phyloP scores from a whole-genome alignment of 2,797 vertebrate genomes.

The Mormyrus proboscirostris region DNA sequence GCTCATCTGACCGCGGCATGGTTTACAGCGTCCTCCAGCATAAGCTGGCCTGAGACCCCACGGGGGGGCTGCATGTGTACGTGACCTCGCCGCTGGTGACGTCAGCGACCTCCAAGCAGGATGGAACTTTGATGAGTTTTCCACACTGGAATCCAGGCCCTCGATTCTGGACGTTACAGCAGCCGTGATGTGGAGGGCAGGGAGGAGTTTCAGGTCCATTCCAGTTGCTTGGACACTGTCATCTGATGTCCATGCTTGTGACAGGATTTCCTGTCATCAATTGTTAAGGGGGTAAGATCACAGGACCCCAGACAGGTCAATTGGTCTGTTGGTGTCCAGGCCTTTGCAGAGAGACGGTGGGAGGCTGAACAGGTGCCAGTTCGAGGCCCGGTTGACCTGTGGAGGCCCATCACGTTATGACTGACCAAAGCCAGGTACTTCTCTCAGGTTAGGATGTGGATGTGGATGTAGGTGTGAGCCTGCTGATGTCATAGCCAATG shows the following conservation, averaged over 20 bases:
- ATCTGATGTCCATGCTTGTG: not conserved
- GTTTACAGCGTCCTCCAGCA: not conserved
- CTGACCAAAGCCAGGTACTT: not conserved
- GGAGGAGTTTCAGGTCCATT: not conserved
- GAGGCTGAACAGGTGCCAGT: not conserved
- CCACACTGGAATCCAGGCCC: not conserved
- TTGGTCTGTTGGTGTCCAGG: not conserved
- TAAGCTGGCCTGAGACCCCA: not conserved
- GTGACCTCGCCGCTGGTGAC: not conserved
- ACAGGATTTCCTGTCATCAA: not conserved
- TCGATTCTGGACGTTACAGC: not conserved
- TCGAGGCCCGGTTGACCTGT: not conserved
- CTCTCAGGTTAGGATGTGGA: not conserved
- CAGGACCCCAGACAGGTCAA: not conserved
- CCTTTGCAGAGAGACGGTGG: not conserved
- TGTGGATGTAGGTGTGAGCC: not conserved
- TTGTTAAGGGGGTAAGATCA: not conserved
- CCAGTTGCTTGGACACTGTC: not conserved
- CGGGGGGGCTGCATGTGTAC: not conserved
- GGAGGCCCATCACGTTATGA: not conserved
- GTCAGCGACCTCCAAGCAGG: not conserved
- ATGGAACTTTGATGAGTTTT: not conserved
- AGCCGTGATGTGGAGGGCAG: not conserved
- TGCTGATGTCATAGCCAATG: not conserved
- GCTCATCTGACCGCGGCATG: not conserved